These are phyloP conservation scores for Podarcis cretensis DNA, from an alignment of 2,113 vertebrate genomes.

Conservation along the genomic window DNA sequence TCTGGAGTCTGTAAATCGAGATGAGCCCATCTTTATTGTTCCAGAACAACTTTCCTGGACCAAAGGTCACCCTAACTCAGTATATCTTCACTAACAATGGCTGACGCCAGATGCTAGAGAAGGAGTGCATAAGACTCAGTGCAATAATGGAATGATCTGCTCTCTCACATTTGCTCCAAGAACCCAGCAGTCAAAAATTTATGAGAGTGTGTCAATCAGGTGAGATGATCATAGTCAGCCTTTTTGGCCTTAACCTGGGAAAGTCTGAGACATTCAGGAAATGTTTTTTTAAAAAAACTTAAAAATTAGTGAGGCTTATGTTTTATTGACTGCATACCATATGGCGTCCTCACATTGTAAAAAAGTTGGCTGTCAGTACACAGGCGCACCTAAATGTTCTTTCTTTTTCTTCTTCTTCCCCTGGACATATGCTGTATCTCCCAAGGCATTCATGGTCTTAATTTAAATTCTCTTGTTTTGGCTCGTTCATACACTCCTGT, in stretches of 20 bases:
- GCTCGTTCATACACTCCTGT: not conserved
- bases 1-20: not conserved
- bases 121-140: not conserved
- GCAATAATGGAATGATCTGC: constrained; percentile 15
- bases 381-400: not conserved
- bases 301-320: not conserved
- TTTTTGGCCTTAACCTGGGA: not conserved
- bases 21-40: not conserved
- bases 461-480: not conserved
- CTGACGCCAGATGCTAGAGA: not conserved
- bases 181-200: constrained; percentile 13
- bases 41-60: not conserved
- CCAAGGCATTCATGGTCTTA: constrained; percentile 6
- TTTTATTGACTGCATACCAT: constrained; percentile 6
- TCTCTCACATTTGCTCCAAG: constrained; percentile 9
- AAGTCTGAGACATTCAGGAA: constrained; percentile 18
- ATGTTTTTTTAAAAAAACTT: not conserved
- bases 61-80: not conserved
- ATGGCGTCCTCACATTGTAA: not conserved
- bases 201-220: not conserved
- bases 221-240: not conserved
- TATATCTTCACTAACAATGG: not conserved
- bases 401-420: not conserved
- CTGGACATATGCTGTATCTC: not conserved
- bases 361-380: constrained; percentile 1